Base-by-base conservation (phyloP, 2,888 invertebrate species). In the Leptothorax acervorum region DNA sequence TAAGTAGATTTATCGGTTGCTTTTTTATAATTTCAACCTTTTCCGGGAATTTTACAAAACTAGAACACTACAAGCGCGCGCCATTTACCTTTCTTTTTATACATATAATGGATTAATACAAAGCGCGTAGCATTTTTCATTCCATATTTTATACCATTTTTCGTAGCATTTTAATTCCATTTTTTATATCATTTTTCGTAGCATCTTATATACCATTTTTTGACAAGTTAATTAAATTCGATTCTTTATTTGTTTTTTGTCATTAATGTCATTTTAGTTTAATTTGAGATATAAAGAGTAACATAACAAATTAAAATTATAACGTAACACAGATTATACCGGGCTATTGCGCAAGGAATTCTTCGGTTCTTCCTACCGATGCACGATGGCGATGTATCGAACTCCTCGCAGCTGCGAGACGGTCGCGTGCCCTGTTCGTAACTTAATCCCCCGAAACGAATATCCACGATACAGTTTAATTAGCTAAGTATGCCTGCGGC, bases 401-500 rank as follows among this genome's bases (percentile, higher is more conserved):
- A 66, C 83, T 88, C 70, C 70, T 74, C 74, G 68, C 86, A 83
- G 86, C 83, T 86, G 88, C 68, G 68, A 78, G 78, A 78, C 76
- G 83, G 42, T 87, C 84, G 84, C 89, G 85, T 89, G 82, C 85
- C 55, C 60, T 39, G 66, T 76, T 51, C 60, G 84, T 87, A 88
- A 86, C 82, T 73, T 63, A 87, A 89, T 84, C 85, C 85, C 55
- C 82, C 66, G 71, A 89, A 86, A 85, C 85, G 76, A 85, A 85
- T 87, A 86, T 85, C 82, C 78, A 83, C 88, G 91, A 87, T 89
- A 91, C 88, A 89, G 91, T 92, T 92, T 92, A 93, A 93, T 93
- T 92, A 93, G 85, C 91, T 92, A 92, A 93, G 92, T 92, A 91
- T 86, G 89, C 90, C 84, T 83, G 79, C 90, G 88, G 88, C 85